These are phyloP conservation scores for Polia nebulosa DNA, from an alignment of 2,888 invertebrate genomes.

Conservation along the genomic window DNA sequence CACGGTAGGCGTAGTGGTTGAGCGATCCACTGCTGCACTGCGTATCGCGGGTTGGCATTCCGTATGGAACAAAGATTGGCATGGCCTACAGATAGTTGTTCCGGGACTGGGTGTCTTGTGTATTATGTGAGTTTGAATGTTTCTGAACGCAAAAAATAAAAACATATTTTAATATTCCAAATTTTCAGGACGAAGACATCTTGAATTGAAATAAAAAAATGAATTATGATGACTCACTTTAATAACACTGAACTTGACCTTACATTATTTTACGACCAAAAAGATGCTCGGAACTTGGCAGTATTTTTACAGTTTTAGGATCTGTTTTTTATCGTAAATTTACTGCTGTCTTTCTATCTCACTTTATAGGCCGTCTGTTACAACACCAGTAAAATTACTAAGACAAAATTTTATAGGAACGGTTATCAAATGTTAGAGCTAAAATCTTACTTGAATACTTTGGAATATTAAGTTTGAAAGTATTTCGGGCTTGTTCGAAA, in stretches of 20 bases:
- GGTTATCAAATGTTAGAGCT: conserved; percentile 56
- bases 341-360: conserved; percentile 57
- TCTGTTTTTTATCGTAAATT: conserved; percentile 63
- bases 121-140: too few species aligned
- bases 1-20: too few species aligned
- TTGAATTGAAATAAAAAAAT: conserved; percentile 30
- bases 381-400: conserved; percentile 54
- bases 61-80: too few species aligned
- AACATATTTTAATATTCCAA: background rate
- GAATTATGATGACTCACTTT: conserved; percentile 45
- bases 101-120: too few species aligned
- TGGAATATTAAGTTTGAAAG: conserved; percentile 50
- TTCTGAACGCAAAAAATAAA: conserved; percentile 3
- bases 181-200: conserved; percentile 6
- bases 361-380: conserved; percentile 61
- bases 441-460: conserved; percentile 41
- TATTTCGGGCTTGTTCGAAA: conserved; percentile 40
- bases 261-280: conserved; percentile 57
- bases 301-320: conserved; percentile 43
- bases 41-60: too few species aligned
- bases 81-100: too few species aligned
- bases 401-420: conserved; percentile 50
- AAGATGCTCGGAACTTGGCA: conserved; percentile 25
- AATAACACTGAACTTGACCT: conserved; percentile 46
- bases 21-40: too few species aligned